Evolutionary conservation across 1,140 invertebrate genomes (phyloP).

Genomic region (Copidosoma floridanum): DNA sequence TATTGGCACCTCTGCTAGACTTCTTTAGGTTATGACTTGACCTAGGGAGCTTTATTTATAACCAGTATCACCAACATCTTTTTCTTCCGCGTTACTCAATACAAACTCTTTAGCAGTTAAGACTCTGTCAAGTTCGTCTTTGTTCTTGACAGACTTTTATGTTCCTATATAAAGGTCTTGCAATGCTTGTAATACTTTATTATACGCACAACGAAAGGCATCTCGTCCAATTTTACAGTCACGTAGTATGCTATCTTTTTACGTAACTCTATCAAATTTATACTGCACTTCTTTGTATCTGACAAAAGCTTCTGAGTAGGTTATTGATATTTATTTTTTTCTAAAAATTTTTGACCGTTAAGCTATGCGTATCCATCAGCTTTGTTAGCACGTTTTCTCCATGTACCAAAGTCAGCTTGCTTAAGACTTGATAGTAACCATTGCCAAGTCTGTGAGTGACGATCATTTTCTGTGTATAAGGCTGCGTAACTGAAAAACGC

Average conservation of each 20-base stretch:
- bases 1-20: not conserved
- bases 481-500: not conserved
- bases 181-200: too few species aligned
- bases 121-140: too few species aligned
- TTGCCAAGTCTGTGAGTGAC: not conserved
- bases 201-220: not conserved
- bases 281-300: not conserved
- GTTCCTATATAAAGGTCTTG: too few species aligned
- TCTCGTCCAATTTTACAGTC: slow-evolving; percentile 6
- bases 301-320: not conserved
- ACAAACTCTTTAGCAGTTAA: not conserved
- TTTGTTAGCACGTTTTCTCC: not conserved
- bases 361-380: not conserved
- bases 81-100: not conserved
- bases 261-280: not conserved
- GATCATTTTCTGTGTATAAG: not conserved
- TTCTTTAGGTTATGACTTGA: too few species aligned
- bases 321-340: not conserved
- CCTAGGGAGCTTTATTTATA: too few species aligned
- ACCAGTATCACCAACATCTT: not conserved
- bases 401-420: not conserved
- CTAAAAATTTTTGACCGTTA: not conserved
- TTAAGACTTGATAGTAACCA: not conserved
- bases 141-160: too few species aligned
- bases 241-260: not conserved